These are phyloP conservation scores for Anthophora plumipes DNA, from an alignment of 2,888 invertebrate species.

Conservation along the genomic window DNA sequence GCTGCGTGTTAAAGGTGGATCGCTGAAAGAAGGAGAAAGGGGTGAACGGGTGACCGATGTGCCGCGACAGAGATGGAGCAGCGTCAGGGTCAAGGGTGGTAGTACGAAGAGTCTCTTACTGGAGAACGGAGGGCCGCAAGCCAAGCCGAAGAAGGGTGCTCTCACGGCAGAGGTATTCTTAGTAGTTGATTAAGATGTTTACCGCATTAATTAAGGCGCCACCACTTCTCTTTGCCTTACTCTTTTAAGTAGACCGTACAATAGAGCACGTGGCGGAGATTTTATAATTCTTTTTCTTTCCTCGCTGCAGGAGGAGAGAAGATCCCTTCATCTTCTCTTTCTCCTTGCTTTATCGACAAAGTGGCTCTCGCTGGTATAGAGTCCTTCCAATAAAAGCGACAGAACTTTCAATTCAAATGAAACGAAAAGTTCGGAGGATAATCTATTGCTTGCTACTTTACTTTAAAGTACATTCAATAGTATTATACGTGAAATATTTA, in stretches of 20 bases:
- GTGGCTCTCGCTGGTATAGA: too few species aligned
- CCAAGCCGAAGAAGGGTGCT: constrained; percentile 76
- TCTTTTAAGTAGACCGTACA: constrained; percentile 6
- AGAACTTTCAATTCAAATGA: too few species aligned
- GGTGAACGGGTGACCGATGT: constrained; percentile 75
- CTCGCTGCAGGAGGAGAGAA: neutral
- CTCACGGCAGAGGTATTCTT: constrained; percentile 81
- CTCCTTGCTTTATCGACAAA: too few species aligned
- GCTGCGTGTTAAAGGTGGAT: constrained; percentile 77
- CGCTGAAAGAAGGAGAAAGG: constrained; percentile 79
- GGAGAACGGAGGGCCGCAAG: constrained; percentile 82
- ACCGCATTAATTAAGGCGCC: constrained; percentile 50
- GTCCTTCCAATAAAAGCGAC: too few species aligned
- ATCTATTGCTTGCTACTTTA: too few species aligned
- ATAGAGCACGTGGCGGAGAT: neutral
- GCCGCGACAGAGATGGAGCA: constrained; percentile 82
- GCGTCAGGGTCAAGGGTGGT: constrained; percentile 82
- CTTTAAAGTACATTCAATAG: too few species aligned
- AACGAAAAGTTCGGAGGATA: too few species aligned
- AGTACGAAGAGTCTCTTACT: constrained; percentile 83
- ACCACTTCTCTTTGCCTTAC: constrained; percentile 9
- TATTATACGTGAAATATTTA: too few species aligned
- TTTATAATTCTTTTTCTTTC: neutral
- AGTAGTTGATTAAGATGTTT: constrained; percentile 62
- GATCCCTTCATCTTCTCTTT: neutral